A percentile compares a stretch with the other conserved stretches of the same genome.
Conservation (phyloP, 2,113 vertebrate species). For the Ceyx cyanopectus region DNA sequence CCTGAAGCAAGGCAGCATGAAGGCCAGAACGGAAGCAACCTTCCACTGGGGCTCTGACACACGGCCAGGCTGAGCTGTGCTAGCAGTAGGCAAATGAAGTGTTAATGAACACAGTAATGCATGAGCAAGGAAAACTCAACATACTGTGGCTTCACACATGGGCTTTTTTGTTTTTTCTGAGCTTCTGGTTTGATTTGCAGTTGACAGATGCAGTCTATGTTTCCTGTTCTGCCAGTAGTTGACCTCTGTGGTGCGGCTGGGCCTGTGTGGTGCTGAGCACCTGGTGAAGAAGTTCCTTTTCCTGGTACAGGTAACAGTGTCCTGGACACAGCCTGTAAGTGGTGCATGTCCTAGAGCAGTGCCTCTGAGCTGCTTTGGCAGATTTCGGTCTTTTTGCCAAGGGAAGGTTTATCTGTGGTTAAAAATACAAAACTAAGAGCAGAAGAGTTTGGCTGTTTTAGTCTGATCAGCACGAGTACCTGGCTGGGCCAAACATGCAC, state of each 20-base stretch:
- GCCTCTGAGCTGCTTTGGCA: background rate
- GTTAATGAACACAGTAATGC: background rate
- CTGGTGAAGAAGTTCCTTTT: rapidly evolving
- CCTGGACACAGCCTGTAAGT: rapidly evolving
- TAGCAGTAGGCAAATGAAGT: background rate
- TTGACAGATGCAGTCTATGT: background rate
- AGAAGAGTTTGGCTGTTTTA: background rate
- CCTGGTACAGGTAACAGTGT: background rate
- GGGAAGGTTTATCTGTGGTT: background rate
- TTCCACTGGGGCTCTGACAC: background rate
- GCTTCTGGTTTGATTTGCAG: background rate
- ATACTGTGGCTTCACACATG: background rate
- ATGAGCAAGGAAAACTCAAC: background rate
- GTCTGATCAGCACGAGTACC: background rate
- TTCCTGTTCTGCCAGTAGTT: background rate
- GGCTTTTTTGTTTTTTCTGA: background rate
- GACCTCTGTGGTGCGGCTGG: background rate
- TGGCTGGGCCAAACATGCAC: rapidly evolving
- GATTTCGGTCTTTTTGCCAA: background rate
- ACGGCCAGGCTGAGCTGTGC: background rate
- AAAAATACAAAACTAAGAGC: background rate
- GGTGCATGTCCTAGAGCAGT: background rate
- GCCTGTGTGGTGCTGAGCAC: background rate
- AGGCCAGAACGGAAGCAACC: background rate
- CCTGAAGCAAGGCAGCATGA: background rate